phyloP scores from a whole-genome alignment of 2,888 invertebrate species.

The Drosophila histrio region DNA sequence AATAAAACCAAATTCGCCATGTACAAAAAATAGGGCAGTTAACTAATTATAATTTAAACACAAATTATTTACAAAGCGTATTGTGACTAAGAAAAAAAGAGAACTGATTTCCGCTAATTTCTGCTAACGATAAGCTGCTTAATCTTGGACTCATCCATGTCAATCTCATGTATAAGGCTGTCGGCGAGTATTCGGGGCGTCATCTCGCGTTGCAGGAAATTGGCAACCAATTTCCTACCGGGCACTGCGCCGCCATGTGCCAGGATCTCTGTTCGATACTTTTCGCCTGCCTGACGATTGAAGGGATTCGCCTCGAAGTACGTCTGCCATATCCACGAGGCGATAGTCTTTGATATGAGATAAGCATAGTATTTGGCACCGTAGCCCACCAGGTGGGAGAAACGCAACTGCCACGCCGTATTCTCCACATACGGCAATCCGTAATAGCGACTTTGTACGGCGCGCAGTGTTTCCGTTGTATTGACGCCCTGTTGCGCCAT shows the following conservation, averaged over 20 bases:
- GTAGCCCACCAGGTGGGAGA: conserved; percentile 98
- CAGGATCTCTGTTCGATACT: conserved; percentile 90
- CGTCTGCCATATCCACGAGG: conserved; percentile 96
- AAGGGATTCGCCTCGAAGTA: conserved; percentile 93
- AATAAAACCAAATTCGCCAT: conserved; percentile 38
- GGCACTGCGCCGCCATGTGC: conserved; percentile 95
- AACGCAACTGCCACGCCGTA: conserved; percentile 98
- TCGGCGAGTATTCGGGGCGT: conserved; percentile 91
- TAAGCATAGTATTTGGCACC: conserved; percentile 99
- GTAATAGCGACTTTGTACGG: conserved; percentile 93
- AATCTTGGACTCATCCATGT: conserved; percentile 86
- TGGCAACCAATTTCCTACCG: conserved; percentile 90
- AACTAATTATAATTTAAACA: conserved; percentile 63
- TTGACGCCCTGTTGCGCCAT: conserved; percentile 74
- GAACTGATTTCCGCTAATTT: conserved; percentile 36
- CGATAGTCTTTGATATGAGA: conserved; percentile 96
- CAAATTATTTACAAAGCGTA: conserved; percentile 47
- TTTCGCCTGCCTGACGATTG: conserved; percentile 90
- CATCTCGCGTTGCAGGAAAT: conserved; percentile 91
- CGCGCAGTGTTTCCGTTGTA: conserved; percentile 90
- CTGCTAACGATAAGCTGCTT: conserved; percentile 73
- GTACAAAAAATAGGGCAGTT: conserved; percentile 49
- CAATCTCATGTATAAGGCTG: conserved; percentile 91
- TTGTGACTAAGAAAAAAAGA: not conserved
- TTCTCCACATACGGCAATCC: conserved; percentile 93